A percentile compares a stretch with the other conserved stretches of the same genome.
Evolutionary conservation across 2,888 invertebrate species (phyloP).

Genomic region (Melanotus villosus): DNA sequence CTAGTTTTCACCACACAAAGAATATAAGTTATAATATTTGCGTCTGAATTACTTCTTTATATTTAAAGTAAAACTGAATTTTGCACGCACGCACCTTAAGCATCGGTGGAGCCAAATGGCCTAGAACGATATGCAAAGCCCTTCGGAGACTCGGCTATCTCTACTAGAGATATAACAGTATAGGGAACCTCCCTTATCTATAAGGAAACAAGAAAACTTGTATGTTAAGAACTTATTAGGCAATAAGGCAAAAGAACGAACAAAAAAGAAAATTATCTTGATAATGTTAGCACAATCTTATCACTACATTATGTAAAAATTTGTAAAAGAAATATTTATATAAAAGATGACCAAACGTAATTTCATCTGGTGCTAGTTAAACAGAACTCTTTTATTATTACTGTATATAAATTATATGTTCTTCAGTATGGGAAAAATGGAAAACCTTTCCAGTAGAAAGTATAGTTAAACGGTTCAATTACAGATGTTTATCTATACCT

Average conservation of each 20-base stretch:
- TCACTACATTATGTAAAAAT: not conserved
- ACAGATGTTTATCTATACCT: too few relatives aligned
- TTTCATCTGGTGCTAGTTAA: too few relatives aligned
- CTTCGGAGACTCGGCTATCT: conserved; percentile 58
- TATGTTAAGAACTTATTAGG: conserved; percentile 20
- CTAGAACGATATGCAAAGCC: conserved; percentile 62
- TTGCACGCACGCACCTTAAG: conserved; percentile 50
- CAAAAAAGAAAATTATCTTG: not conserved
- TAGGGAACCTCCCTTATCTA: conserved; percentile 39
- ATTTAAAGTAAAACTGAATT: not conserved
- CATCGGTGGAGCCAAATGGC: conserved; percentile 57
- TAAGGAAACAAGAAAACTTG: conserved; percentile 39
- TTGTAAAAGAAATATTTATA: too few relatives aligned
- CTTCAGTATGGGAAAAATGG: too few relatives aligned
- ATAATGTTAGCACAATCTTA: not conserved
- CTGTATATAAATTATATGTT: too few relatives aligned
- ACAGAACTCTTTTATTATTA: too few relatives aligned
- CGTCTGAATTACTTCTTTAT: too few relatives aligned
- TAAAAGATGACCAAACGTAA: too few relatives aligned
- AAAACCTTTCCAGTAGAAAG: too few relatives aligned
- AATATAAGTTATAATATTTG: too few relatives aligned
- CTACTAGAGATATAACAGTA: conserved; percentile 55
- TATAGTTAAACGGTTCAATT: too few relatives aligned
- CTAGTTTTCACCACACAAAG: not conserved
- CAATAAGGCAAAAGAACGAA: conserved; percentile 1